Conservation (phyloP, 2,888 invertebrate species). For the Drosophila phalerata region DNA sequence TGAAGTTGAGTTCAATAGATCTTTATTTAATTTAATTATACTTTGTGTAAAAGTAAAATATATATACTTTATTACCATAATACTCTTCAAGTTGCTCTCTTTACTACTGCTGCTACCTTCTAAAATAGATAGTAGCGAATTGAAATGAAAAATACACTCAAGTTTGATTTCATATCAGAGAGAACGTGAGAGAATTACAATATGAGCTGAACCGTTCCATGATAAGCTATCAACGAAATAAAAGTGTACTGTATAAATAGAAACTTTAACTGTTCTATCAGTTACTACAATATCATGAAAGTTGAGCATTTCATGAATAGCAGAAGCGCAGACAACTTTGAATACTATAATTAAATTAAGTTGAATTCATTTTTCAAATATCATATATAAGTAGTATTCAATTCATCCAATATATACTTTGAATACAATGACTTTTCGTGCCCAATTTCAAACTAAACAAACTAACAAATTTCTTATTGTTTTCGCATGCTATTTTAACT, state of each 20-base stretch:
- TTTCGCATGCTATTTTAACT: conserved; percentile 5
- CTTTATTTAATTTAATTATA: background rate
- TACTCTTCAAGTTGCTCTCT: too few species aligned
- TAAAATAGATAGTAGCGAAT: background rate
- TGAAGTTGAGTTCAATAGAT: background rate
- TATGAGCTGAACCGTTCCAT: background rate
- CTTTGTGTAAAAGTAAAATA: too few species aligned
- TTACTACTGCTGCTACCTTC: background rate
- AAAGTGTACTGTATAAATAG: background rate
- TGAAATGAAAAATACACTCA: background rate
- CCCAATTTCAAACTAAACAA: conserved; percentile 3
- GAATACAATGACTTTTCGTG: background rate
- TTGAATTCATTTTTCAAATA: background rate
- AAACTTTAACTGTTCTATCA: background rate
- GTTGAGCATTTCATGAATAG: background rate
- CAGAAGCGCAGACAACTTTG: background rate
- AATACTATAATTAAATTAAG: background rate
- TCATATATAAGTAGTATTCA: too few species aligned
- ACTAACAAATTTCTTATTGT: background rate
- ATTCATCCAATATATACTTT: background rate
- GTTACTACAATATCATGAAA: background rate
- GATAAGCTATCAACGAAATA: background rate
- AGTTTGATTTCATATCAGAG: conserved; percentile 1
- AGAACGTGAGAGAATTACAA: conserved; percentile 14
- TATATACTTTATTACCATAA: too few species aligned